Evolutionary conservation across 2,113 vertebrate species (phyloP), one percentile per base, ranked within the genome.

Genomic region (Spea bombifrons): DNA sequence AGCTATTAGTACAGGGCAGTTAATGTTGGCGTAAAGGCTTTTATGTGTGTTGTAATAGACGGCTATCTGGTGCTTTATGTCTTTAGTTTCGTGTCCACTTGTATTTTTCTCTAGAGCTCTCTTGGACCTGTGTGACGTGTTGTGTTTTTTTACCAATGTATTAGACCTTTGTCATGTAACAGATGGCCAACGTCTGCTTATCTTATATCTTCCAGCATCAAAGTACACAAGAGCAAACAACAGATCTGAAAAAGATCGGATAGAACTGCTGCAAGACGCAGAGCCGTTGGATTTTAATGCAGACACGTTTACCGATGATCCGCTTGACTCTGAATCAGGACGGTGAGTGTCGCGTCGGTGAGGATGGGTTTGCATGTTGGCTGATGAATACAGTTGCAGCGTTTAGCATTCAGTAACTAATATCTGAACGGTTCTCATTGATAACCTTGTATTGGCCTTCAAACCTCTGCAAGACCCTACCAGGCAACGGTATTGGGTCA

Each of bases 251-350:
- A 92, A 95, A 79, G 96, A 99, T 70, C 88, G 91, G 83, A 91
- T 96, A 64, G 97, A 99, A 86, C 94, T 99, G 52, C 94, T 99
- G 61, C 96, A 97, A 83, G 97, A 98, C 78, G 94, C 94, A 0
- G 97, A 99, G 73, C 95, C 96, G 3, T 83, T 97, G 84, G 97
- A 99, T 88, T 99, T 97, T 86, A 97, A 94, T 12, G 93, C 94
- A 4, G 96, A 98, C 5, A 82, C 92, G 0, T 83, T 94, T 83
- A 89, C 81, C 5, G 96, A 98, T 47, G 95, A 98, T 45, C 86
- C 94, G 13, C 88, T 93, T 76, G 95, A 96, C 45, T 50, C 88
- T 0, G 95, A 96, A 9, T 83, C 89, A 0, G 91, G 92, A 88
- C 96, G 96, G 97, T 97, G 78, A 86, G 86, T 1, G 61, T 64